Base-by-base conservation (phyloP, 2,888 invertebrate species). In the Chrysolina americana region DNA sequence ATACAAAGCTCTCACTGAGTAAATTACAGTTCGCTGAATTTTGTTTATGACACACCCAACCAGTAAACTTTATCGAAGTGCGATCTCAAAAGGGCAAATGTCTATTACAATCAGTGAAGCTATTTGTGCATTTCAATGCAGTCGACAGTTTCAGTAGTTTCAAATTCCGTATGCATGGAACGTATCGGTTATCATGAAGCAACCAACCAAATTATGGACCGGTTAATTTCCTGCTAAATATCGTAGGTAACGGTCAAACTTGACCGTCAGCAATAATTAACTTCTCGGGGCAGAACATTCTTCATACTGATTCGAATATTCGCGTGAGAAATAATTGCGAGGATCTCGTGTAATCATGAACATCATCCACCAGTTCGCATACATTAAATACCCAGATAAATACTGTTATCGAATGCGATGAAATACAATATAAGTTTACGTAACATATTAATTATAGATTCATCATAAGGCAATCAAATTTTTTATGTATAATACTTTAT, bases 241-340 rank as follows among this genome's bases (percentile, higher is more conserved):
- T 56, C 56, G 21, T 23, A 23, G 56, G 56, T 56, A 56, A 56
- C 56, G 56, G 56, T 56, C 56, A 56, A 56, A 56, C 23, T 13
- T 56, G 56, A 56, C 56, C 56, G 56, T 11, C 56, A 23, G 56
- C 56, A 56, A 56, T 56, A 23, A 56, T 23, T 56, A 56, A 10
- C 11, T 56, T 56, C 21, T 56, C 56, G 56, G 13, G 19, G 23
- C 56, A 56, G 6, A 56, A 19, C 56, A 23, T 56, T 56, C 23
- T 21, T 23, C 56, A 56, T 13, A 56, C 23, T 13, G 23, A 56
- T 56, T 23, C 21, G 56, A 13, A 23, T 11, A 21, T 13, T 56
- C 21, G 21, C 21, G 23, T 56, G 53, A 56, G 21, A 56, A 23
- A 21, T 56, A 56, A 56, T 56, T 23, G 56, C 13, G 17, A 56